Evolutionary conservation across 1,140 invertebrate genomes (phyloP).

Genomic region (Camponotus vicinus): DNA sequence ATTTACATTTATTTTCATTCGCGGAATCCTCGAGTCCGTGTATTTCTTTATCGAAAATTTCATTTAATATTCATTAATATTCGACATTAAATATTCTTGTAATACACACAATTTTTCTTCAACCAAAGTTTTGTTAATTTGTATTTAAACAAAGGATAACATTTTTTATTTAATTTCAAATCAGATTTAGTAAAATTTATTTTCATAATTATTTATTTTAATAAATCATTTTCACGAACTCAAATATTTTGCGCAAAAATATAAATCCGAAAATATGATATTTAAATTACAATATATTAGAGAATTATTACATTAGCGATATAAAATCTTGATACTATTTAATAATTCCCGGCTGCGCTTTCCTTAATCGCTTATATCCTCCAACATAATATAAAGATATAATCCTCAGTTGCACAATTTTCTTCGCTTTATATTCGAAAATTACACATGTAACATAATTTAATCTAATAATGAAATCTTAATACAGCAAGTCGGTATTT

Average conservation of each 20-base stretch:
- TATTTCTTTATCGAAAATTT: not conserved
- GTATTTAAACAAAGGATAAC: not conserved
- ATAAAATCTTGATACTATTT: not conserved
- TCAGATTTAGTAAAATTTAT: not conserved
- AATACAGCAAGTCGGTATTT: not conserved
- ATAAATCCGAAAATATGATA: not conserved
- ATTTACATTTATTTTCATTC: not conserved
- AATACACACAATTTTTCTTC: not conserved
- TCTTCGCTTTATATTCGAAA: not conserved
- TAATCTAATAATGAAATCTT: not conserved
- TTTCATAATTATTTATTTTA: not conserved
- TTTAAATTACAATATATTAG: not conserved
- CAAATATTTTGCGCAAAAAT: not conserved
- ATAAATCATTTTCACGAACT: not conserved
- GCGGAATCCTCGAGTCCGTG: not conserved
- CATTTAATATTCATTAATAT: not conserved
- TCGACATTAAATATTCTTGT: not conserved
- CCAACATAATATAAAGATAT: not conserved
- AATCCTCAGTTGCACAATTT: conserved; percentile 13
- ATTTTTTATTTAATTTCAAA: not conserved
- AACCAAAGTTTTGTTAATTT: not conserved
- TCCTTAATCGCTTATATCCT: not conserved
- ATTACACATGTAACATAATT: not conserved
- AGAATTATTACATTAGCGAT: not conserved
- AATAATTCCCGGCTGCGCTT: not conserved